These are phyloP conservation scores for Chloroceryle inda DNA, from an alignment of 2,797 vertebrate genomes.

Conservation along the genomic window DNA sequence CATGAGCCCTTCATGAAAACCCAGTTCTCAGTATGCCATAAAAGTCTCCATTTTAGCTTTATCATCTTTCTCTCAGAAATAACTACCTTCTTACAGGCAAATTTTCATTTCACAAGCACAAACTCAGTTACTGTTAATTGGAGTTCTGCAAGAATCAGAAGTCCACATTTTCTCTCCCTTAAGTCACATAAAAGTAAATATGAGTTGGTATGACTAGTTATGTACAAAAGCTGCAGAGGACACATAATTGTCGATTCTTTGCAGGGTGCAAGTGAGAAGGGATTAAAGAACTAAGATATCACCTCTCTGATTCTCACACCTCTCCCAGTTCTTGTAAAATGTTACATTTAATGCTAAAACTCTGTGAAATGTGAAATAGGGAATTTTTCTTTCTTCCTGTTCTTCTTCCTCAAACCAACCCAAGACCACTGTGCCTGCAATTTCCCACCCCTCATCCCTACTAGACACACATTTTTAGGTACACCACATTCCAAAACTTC, in stretches of 20 bases:
- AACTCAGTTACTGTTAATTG: neutral
- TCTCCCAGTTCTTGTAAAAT: neutral
- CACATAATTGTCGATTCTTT: neutral
- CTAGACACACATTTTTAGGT: conserved; percentile 84
- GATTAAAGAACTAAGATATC: neutral
- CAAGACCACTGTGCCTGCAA: conserved; percentile 72
- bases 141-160: neutral
- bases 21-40: neutral
- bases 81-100: neutral
- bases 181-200: neutral
- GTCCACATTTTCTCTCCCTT: neutral
- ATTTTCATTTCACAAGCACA: conserved; percentile 18
- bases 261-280: neutral
- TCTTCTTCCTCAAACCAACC: conserved; percentile 57
- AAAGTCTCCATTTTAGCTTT: neutral
- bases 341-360: neutral
- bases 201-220: neutral
- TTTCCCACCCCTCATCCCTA: conserved; percentile 83
- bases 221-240: neutral
- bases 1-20: neutral
- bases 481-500: conserved; percentile 83
- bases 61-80: neutral
- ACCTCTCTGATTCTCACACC: neutral
- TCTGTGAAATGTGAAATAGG: neutral
- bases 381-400: neutral